Evolutionary conservation across 30 jellyfish, hydroid and myxozoan species (phyloP).

Genomic region (Haliclystus octoradiatus): DNA sequence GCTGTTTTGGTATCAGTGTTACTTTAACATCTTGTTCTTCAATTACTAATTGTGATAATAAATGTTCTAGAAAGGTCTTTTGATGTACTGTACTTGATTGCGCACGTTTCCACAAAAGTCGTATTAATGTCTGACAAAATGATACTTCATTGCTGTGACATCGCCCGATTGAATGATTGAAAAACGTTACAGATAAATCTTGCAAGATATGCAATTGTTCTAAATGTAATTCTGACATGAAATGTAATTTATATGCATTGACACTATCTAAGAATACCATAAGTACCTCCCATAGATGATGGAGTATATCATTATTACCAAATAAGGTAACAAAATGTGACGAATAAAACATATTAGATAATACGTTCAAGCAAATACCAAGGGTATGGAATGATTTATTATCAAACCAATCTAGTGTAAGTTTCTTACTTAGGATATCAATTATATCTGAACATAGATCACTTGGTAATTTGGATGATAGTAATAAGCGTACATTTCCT

Average conservation of each 20-base stretch:
- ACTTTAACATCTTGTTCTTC: not conserved
- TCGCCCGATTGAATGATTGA: not conserved
- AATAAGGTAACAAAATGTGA: not conserved
- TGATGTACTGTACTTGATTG: not conserved
- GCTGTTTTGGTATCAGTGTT: not conserved
- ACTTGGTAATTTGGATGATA: not conserved
- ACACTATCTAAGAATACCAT: not conserved
- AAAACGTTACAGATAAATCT: not conserved
- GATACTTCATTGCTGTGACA: not conserved
- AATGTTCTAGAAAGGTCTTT: not conserved
- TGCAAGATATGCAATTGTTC: not conserved
- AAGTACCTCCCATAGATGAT: not conserved
- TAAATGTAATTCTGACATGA: not conserved
- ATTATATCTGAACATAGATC: not conserved
- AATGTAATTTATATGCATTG: not conserved
- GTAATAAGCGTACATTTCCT: not conserved
- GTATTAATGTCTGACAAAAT: not conserved
- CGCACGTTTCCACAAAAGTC: not conserved
- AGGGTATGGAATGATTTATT: not conserved
- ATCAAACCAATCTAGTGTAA: not conserved
- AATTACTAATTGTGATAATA: not conserved
- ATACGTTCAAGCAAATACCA: not conserved
- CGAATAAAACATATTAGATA: not conserved
- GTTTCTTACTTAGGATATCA: not conserved
- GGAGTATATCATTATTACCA: not conserved